Evolutionary conservation across 2,113 vertebrate species (phyloP), one percentile per base, ranked within the genome.

Genomic region (Miniopterus natalensis): DNA sequence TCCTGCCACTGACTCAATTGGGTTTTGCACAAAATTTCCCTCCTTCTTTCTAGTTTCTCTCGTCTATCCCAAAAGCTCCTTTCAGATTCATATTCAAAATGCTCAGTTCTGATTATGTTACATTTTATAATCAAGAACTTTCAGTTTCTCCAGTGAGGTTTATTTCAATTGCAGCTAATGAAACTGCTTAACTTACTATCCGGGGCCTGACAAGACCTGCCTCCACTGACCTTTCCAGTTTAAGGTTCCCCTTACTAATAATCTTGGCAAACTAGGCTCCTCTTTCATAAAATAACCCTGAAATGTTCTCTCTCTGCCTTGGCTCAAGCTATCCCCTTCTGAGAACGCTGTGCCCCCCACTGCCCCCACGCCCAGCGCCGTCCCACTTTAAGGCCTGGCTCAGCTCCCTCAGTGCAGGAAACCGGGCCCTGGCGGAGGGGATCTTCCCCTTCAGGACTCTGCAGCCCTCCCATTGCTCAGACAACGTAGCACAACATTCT

Each of bases 11-110:
- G 40, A n/a, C 61, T 70, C 11, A 17, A 49, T 21, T 88, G 20
- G 42, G 14, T 23, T 47, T 86, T 57, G 55, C 47, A 40, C 9
- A 79, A 73, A 73, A 80, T 55, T 81, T 81, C 9, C 2, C 65
- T n/a, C 2, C 45, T 93, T 80, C 27, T 83, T 61, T 66, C 42
- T 71, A 55, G 11, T 68, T 61, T 88, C n/a, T 84, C 63, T 88
- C 51, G 81, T 53, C 20, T 65, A 13, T 0, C 27, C 7, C 25
- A n/a, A 2, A 49, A 78, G 77, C 20, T n/a, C 45, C 29, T 86
- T 92, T 8, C 2, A n/a, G 11, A 73, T 70, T 95, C 63, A 59
- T 73, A 83, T 65, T 78, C 0, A 66, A 79, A 81, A 83, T 53
- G 36, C 42, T 47, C 5, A 17, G 23, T 21, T 92, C 23, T 83